These are phyloP conservation scores for Caerostris extrusa DNA, from an alignment of 1,140 invertebrate species.

Conservation along the genomic window DNA sequence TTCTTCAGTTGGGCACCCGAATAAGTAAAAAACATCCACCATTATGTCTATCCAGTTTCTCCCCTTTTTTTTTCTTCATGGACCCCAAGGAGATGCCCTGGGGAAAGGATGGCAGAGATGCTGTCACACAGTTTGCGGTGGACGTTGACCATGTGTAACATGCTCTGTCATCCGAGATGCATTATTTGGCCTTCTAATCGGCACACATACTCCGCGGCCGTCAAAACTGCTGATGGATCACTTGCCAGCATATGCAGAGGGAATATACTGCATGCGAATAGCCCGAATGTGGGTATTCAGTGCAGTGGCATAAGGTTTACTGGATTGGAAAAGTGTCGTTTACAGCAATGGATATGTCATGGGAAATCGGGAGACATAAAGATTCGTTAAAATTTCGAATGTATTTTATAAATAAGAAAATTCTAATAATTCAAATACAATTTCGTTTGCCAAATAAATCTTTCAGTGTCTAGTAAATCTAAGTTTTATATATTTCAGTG, in stretches of 20 bases:
- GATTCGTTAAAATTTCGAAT: no score
- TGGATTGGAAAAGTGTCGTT: no score
- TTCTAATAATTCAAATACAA: no score
- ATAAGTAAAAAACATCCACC: not conserved
- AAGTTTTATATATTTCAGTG: no score
- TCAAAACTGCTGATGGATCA: not conserved
- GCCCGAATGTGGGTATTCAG: not conserved
- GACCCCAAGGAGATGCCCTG: not conserved
- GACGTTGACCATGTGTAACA: not conserved
- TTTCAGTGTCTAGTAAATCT: no score
- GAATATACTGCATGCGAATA: no score
- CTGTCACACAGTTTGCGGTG: not conserved
- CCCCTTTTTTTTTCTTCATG: not conserved
- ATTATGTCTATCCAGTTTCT: not conserved
- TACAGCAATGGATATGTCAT: no score
- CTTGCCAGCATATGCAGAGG: not conserved
- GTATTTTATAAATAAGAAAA: no score
- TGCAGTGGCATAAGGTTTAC: not conserved
- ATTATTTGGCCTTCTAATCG: conserved; percentile 11
- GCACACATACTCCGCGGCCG: not conserved
- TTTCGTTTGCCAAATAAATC: no score
- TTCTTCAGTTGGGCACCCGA: not conserved
- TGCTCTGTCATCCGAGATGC: not conserved
- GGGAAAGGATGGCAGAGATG: not conserved
- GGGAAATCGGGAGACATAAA: no score